Evolutionary conservation across 2,888 invertebrate species (phyloP).

Genomic region (Sycophila texana): DNA sequence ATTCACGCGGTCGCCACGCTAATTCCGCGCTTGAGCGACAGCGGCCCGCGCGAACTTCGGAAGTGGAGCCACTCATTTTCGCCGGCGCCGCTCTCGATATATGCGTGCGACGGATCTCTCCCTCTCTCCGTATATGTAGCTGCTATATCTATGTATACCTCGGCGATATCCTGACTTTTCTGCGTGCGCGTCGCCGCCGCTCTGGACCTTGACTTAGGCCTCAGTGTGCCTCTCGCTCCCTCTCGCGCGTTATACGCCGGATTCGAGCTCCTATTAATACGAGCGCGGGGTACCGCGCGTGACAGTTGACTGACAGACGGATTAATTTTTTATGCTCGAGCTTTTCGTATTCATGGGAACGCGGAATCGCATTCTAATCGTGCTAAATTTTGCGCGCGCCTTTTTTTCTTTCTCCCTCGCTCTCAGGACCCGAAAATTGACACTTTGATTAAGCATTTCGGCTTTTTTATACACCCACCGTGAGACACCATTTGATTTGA

Average conservation of each 20-base stretch:
- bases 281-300: slow-evolving; percentile 10
- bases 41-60: slow-evolving; percentile 21
- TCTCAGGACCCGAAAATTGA: slow-evolving; percentile 44
- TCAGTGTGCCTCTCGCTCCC: not conserved
- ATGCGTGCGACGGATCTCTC: slow-evolving; percentile 5
- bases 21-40: slow-evolving; percentile 40
- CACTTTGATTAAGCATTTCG: slow-evolving; percentile 47
- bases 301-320: slow-evolving; percentile 52
- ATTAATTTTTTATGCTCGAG: slow-evolving; percentile 45
- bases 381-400: slow-evolving; percentile 6
- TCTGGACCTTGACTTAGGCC: slow-evolving; percentile 35
- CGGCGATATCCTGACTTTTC: not conserved
- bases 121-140: not conserved
- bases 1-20: slow-evolving; percentile 21
- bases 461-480: slow-evolving; percentile 6
- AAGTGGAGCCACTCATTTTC: not conserved
- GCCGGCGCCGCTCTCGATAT: not conserved
- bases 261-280: not conserved
- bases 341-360: slow-evolving; percentile 48
- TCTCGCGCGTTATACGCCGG: not conserved
- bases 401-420: not conserved
- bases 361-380: slow-evolving; percentile 23
- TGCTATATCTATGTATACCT: not conserved
- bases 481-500: slow-evolving; percentile 8
- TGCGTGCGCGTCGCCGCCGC: not conserved